Evolutionary conservation across 1,140 invertebrate species (phyloP).

Genomic region (Mesaphorura yosii): DNA sequence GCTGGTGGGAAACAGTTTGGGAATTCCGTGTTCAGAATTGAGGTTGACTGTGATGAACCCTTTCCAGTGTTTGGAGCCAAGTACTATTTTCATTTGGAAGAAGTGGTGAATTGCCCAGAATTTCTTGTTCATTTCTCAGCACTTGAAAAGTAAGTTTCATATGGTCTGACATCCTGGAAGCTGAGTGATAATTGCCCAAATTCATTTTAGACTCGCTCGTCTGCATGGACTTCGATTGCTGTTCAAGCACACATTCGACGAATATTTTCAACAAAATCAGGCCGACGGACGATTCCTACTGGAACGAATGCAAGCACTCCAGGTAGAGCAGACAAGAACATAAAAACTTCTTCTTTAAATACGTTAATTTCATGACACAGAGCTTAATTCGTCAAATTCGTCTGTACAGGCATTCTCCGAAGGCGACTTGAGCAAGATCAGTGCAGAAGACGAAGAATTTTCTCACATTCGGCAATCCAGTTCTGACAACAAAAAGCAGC

Average conservation of each 20-base stretch:
- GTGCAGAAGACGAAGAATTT: too few species aligned
- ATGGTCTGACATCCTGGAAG: slow-evolving; percentile 1
- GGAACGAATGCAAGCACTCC: slow-evolving; percentile 60
- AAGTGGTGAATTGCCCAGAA: slow-evolving; percentile 95
- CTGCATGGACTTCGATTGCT: slow-evolving; percentile 70
- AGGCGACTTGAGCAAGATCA: too few species aligned
- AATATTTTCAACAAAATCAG: slow-evolving; percentile 61
- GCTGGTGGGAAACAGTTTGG: slow-evolving; percentile 16
- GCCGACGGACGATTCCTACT: slow-evolving; percentile 51
- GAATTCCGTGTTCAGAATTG: slow-evolving; percentile 22
- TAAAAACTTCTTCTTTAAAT: too few species aligned
- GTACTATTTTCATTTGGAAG: slow-evolving; percentile 91
- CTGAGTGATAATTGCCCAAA: slow-evolving; percentile 5
- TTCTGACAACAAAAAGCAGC: too few species aligned
- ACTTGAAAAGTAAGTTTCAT: slow-evolving; percentile 52
- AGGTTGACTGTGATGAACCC: slow-evolving; percentile 39
- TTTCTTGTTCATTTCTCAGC: slow-evolving; percentile 90
- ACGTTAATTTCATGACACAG: too few species aligned
- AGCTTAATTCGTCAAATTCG: too few species aligned
- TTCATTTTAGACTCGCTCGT: slow-evolving; percentile 51
- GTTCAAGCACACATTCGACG: slow-evolving; percentile 59
- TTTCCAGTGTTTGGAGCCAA: slow-evolving; percentile 87
- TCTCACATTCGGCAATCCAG: too few species aligned
- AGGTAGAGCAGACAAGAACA: slow-evolving; percentile 44
- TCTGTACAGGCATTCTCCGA: too few species aligned